Conservation (phyloP, 2,113 vertebrate genomes). For the Athene noctua region DNA sequence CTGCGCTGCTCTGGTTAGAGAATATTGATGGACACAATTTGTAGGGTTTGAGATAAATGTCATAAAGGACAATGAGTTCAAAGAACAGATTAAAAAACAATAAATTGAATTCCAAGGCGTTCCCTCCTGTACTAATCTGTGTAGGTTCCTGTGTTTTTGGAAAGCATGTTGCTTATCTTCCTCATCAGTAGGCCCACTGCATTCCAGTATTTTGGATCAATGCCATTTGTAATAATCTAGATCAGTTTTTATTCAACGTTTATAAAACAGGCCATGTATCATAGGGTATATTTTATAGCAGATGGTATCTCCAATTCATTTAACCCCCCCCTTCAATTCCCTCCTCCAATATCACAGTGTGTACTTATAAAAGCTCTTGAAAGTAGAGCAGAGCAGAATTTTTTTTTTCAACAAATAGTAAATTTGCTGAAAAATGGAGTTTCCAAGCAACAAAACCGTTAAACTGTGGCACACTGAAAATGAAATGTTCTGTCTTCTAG, state of each 20-base stretch:
- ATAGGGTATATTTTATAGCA: constrained; percentile 64
- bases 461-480: neutral
- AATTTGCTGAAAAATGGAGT: constrained; percentile 37
- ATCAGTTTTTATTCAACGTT: constrained; percentile 64
- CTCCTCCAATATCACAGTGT: constrained; percentile 11
- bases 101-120: constrained; percentile 73
- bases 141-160: constrained; percentile 77
- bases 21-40: constrained; percentile 38
- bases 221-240: constrained; percentile 65
- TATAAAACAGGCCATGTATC: constrained; percentile 54
- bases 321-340: constrained; percentile 1
- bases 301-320: constrained; percentile 61
- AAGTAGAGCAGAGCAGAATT: constrained; percentile 14
- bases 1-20: neutral
- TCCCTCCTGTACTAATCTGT: constrained; percentile 71
- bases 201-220: constrained; percentile 66
- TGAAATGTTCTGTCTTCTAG: neutral
- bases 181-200: constrained; percentile 67
- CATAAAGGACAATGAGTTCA: constrained; percentile 76
- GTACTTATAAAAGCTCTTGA: constrained; percentile 12
- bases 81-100: constrained; percentile 70
- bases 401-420: constrained; percentile 45
- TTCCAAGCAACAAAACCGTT: constrained; percentile 46
- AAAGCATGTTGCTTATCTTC: constrained; percentile 73
- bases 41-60: constrained; percentile 69